A percentile compares a stretch with the other conserved stretches of the same genome.
phyloP scores from a whole-genome alignment of 92 coral and sea anemone genomes.

The Parazoanthus atlanticus region DNA sequence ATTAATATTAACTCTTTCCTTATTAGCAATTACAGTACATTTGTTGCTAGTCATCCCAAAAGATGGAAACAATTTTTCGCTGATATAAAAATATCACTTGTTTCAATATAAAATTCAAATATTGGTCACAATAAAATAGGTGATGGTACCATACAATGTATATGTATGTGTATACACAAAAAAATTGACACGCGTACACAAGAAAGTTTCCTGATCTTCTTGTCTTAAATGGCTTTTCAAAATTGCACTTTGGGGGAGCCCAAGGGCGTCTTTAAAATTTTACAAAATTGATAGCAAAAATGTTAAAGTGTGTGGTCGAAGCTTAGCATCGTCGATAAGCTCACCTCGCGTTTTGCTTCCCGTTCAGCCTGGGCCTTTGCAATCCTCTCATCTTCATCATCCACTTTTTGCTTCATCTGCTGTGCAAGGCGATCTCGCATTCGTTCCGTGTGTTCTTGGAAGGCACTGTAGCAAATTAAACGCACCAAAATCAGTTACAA shows the following conservation, averaged over 20 bases:
- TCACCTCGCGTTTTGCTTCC: conserved; percentile 85
- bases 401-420: conserved; percentile 90
- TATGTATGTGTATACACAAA: too few relatives aligned
- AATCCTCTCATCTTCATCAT: conserved; percentile 96
- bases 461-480: conserved; percentile 55
- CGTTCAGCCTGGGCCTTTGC: conserved; percentile 96
- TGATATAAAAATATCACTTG: too few relatives aligned
- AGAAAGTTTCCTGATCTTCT: too few relatives aligned
- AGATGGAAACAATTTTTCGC: too few relatives aligned
- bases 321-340: neutral
- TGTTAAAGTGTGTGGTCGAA: neutral
- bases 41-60: too few relatives aligned
- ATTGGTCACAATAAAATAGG: neutral
- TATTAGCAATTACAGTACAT: neutral
- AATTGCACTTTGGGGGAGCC: too few relatives aligned
- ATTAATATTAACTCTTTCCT: too few relatives aligned
- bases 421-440: conserved; percentile 89
- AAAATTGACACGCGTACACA: too few relatives aligned
- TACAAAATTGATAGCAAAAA: too few relatives aligned
- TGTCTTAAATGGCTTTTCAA: too few relatives aligned
- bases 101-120: neutral
- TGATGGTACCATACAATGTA: neutral
- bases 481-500: neutral
- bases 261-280: too few relatives aligned
- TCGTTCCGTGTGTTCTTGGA: conserved; percentile 94